Percentiles rank a stretch among this genome's conserved stretches.
Conservation (phyloP, 2,113 vertebrate species). For the Anser cygnoides region DNA sequence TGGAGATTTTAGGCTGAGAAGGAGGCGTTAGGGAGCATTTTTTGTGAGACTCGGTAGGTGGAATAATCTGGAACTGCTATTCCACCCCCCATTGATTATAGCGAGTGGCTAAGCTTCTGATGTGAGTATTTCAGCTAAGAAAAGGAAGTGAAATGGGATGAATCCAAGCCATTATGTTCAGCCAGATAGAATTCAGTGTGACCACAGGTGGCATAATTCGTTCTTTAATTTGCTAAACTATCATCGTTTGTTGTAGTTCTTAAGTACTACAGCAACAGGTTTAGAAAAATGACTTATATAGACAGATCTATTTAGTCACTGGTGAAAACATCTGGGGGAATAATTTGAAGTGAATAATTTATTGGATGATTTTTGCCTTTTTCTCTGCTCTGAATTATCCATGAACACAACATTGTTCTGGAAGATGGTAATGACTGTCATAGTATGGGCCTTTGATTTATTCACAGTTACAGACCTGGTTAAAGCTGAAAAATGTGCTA, state of each 20-base stretch:
- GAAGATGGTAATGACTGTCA: not conserved
- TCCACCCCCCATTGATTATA: not conserved
- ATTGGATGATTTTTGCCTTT: not conserved
- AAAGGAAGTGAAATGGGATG: not conserved
- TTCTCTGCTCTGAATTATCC: slow-evolving; percentile 20
- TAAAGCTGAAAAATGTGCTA: not conserved
- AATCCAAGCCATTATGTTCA: not conserved
- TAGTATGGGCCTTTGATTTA: not conserved
- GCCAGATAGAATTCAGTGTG: not conserved
- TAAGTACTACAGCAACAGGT: not conserved
- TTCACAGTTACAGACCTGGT: not conserved
- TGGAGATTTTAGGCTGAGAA: not conserved
- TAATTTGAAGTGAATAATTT: slow-evolving; percentile 14
- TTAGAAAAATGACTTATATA: not conserved
- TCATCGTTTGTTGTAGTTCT: not conserved
- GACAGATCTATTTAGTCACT: not conserved
- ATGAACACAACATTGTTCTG: not conserved
- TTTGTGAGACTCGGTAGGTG: not conserved
- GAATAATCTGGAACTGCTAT: not conserved
- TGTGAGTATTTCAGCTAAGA: not conserved
- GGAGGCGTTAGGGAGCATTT: not conserved
- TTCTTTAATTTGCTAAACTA: not conserved
- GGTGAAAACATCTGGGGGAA: not conserved
- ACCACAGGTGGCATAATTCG: not conserved
- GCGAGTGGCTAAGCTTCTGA: accelerated